Evolutionary conservation across 2,888 invertebrate genomes (phyloP), one percentile per base, ranked within the genome.

Genomic region (Congeria kusceri): DNA sequence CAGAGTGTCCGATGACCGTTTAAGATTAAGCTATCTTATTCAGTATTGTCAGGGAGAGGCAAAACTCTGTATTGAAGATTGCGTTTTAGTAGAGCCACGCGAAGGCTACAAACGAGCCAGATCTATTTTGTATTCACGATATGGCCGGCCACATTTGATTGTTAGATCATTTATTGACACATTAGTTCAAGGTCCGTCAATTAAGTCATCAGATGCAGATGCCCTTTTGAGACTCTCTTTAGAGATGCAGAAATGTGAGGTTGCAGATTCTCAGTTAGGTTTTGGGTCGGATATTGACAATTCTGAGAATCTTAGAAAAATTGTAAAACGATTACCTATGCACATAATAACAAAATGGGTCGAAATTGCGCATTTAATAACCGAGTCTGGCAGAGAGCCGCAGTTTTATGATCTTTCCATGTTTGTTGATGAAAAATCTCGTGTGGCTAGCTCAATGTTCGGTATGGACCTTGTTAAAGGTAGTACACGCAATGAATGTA

Each of bases 341-440:
- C 56, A 74, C 62, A 23, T 74, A n/a, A 62, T 67, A 62, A n/a
- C 27, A 15, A 75, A 64, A 64, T 75, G 75, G 64, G 75, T 75
- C 23, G 68, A 75, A 29, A 58, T 63, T 18, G 68, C 75, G 28
- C 68, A 75, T 62, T 56, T 23, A 23, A 68, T 68, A 23, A 73
- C 20, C n/a, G n/a, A n/a, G n/a, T n/a, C n/a, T n/a, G n/a, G n/a
- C n/a, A n/a, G n/a, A n/a, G n/a, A n/a, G n/a, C 23, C 46, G 64
- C 32, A 56, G 67, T n/a, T 67, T 66, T 67, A 74, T 32, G 27
- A 67, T 67, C 23, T 57, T 63, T 23, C 39, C 61, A 20, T 73
- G 66, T 62, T n/a, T 66, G 57, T 73, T 23, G 66, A 73, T 61
- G 49, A 72, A 47, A 72, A 72, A 56, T 53, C 63, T 44, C 56